A percentile compares a stretch with the other conserved stretches of the same genome.
These are phyloP conservation scores for Hippocampus barbouri DNA, from an alignment of 2,113 vertebrate species.

Conservation along the genomic window DNA sequence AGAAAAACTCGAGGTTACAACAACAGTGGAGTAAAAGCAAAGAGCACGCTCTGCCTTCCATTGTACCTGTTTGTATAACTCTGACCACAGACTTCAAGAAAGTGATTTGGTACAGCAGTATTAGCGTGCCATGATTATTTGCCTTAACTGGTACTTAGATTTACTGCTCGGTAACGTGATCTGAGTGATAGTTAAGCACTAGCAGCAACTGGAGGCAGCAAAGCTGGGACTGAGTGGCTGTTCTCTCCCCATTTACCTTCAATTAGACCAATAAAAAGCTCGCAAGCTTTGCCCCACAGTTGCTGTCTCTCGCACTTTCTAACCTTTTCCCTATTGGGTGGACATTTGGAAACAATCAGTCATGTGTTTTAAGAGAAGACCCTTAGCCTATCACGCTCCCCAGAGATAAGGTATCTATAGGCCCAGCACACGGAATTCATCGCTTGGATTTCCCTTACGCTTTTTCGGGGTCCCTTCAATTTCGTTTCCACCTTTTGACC, in stretches of 20 bases:
- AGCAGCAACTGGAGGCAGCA: slow-evolving; percentile 69
- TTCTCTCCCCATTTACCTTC: slow-evolving; percentile 61
- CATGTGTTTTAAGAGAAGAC: slow-evolving; percentile 83
- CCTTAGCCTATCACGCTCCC: slow-evolving; percentile 62
- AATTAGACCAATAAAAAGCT: slow-evolving; percentile 74
- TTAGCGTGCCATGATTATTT: slow-evolving; percentile 68
- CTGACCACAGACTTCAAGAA: slow-evolving; percentile 64
- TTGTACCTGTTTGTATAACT: slow-evolving; percentile 52
- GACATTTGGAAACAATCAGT: slow-evolving; percentile 96
- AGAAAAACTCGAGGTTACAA: slow-evolving; percentile 20
- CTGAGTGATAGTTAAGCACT: slow-evolving; percentile 72
- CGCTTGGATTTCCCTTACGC: slow-evolving; percentile 86
- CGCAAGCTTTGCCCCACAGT: slow-evolving; percentile 45
- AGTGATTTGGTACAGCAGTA: slow-evolving; percentile 62
- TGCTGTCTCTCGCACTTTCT: slow-evolving; percentile 42
- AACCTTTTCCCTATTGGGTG: slow-evolving; percentile 67
- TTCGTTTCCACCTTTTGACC: slow-evolving; percentile 60
- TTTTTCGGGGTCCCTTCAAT: slow-evolving; percentile 76
- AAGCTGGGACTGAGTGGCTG: slow-evolving; percentile 65
- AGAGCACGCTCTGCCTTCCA: slow-evolving; percentile 36
- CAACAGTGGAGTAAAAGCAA: slow-evolving; percentile 30
- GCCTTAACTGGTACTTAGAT: slow-evolving; percentile 69
- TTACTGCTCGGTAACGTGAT: slow-evolving; percentile 70
- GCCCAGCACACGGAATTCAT: slow-evolving; percentile 90
- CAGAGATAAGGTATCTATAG: slow-evolving; percentile 91